Evolutionary conservation across 2,888 invertebrate genomes (phyloP), one percentile per base, ranked within the genome.

Genomic region (Acleris holmiana): DNA sequence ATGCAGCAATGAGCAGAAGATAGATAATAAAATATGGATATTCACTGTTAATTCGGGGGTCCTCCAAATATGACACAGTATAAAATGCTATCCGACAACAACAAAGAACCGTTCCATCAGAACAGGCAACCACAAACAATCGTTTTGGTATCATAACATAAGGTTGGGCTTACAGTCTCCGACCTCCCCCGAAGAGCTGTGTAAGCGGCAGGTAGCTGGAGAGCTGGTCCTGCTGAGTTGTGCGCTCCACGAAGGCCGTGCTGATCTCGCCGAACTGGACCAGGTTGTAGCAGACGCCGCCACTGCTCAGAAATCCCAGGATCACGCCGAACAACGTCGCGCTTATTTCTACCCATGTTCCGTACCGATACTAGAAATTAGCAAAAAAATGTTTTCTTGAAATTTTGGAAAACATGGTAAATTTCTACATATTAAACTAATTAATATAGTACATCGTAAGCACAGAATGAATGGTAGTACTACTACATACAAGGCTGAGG

Each of bases 241-340:
- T 70, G 18, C 70, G 48, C 56, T 89, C 86, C 59, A 93, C 89
- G 73, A 93, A 76, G 19, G 91, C 71, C 23, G 92, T 86, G 40
- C 92, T 90, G 64, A 93, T 83, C 69, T 91, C 86, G 23, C 93
- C 93, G 73, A 93, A 93, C 60, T 92, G 83, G 67, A 93, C 87
- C 48, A 92, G 88, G 73, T 90, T 85, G 60, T 87, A 72, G 44
- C 93, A 93, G 15, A 78, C 70, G 21, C 77, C 74, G 66, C 70
- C 67, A 18, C 76, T 78, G 13, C 76, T 73, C 2, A 70, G 66
- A 15, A 54, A 56, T 23, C 55, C 73, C 65, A 58, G 70, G 13
- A 68, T 4, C 19, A 68, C 50, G 18, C 68, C 69, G 17, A 50
- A 4, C 3, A 67, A 23, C 18, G 68, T 69, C 10, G 66, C 68